Evolutionary conservation across 2,113 vertebrate species (phyloP), one percentile per base, ranked within the genome.

Genomic region (Vombatus ursinus): DNA sequence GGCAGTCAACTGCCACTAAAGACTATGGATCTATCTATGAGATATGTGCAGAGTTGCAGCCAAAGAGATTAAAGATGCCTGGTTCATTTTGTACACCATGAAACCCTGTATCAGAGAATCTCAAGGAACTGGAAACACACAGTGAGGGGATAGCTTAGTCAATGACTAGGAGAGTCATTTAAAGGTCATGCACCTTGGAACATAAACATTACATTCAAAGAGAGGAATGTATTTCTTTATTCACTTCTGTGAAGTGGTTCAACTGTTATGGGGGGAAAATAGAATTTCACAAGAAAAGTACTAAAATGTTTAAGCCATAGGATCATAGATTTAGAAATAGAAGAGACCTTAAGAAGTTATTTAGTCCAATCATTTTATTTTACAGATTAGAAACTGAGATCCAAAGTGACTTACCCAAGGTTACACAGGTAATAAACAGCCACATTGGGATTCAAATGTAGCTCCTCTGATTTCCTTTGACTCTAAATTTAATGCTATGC

Each of bases 1-100:
- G 47, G 51, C 92, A 96, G 52, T 52, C 92, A 95, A 68, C n/a
- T 90, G 96, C 52, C 93, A 92, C 24, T 91, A 53, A 95, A 93
- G 49, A 22, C 89, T 95, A 16, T 89, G 53, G 19, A 23, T 91
- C 93, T 92, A 0, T 91, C 89, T 37, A 0, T 89, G 89, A 93
- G 44, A 47, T 95, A 68, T 93, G 94, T 26, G 44, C 68, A 94
- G 91, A 95, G 50, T 50, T 95, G 10, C 84, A 94, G n/a, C 52
- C n/a, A 5, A 90, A 61, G 44, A n/a, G 19, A 91, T 25, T 54
- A 89, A 92, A 47, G 47, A 61, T 37, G 24, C 50, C 31, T 92
- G 57, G 89, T 54, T 92, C 90, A 22, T 90, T 77, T 90, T 44
- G 31, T 0, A 22, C 22, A 53, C 28, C 50, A 50, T 61, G 31